Percentiles rank a stretch among this genome's conserved stretches.
These are phyloP conservation scores for Gnathonemus echidnorhynchus DNA, from an alignment of 2,113 vertebrate species.

Conservation along the genomic window DNA sequence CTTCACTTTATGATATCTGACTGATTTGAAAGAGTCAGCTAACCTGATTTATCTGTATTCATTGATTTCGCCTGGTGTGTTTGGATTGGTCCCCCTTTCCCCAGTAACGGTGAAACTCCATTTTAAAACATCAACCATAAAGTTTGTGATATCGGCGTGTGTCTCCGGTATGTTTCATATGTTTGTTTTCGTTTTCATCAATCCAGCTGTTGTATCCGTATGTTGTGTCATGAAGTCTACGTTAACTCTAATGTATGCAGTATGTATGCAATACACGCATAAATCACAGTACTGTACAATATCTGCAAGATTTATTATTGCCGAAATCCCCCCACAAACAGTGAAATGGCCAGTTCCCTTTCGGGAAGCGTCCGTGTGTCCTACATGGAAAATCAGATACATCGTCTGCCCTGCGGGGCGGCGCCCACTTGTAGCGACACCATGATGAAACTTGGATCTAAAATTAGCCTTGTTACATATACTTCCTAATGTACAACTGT, in stretches of 20 bases:
- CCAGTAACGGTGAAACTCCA: not conserved
- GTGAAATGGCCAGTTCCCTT: not conserved
- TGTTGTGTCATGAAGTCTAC: not conserved
- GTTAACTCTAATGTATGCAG: not conserved
- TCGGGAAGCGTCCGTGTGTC: not conserved
- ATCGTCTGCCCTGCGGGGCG: not conserved
- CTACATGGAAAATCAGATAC: not conserved
- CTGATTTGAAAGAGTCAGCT: not conserved
- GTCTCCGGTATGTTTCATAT: not conserved
- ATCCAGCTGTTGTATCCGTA: not conserved
- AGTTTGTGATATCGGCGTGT: not conserved
- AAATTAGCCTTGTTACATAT: not conserved
- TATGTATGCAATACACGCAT: not conserved
- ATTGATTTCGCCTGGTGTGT: not conserved
- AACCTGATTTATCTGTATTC: not conserved
- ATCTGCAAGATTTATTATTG: not conserved
- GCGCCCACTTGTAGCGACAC: not conserved
- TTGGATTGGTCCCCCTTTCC: not conserved
- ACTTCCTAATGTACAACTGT: not conserved
- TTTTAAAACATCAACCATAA: not conserved
- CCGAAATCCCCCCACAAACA: not conserved
- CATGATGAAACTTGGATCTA: not conserved
- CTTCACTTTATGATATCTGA: not conserved
- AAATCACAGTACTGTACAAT: not conserved
- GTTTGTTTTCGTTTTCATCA: not conserved